phyloP scores from a whole-genome alignment of 2,113 vertebrate genomes.

The Hippocampus zosterae region DNA sequence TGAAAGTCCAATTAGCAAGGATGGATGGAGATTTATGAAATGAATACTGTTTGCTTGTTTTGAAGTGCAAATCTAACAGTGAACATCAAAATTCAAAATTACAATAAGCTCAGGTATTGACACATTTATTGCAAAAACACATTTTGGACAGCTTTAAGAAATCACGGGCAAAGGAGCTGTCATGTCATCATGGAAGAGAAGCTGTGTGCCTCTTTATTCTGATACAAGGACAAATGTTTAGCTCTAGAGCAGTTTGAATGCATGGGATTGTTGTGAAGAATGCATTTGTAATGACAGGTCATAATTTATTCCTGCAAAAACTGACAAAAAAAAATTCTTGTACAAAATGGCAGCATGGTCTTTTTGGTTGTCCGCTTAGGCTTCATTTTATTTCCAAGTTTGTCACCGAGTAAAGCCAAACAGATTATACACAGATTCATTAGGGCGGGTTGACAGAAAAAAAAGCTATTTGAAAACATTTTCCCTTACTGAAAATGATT shows the following conservation, averaged over 20 bases:
- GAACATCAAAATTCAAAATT: neutral
- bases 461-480: neutral
- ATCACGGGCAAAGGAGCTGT: neutral
- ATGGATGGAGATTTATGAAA: conserved; percentile 1
- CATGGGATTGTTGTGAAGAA: conserved; percentile 18
- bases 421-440: neutral
- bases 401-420: neutral
- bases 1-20: conserved; percentile 1
- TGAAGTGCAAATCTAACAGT: neutral
- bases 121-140: neutral
- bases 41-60: neutral
- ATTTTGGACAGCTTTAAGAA: neutral
- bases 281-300: conserved; percentile 32
- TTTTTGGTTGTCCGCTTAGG: neutral
- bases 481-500: neutral
- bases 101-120: neutral
- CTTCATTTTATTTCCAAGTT: neutral
- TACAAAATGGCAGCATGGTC: neutral
- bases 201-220: conserved; percentile 5
- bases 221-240: neutral
- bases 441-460: no score
- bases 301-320: conserved; percentile 1
- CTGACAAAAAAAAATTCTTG: neutral
- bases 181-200: neutral
- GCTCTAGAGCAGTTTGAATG: neutral